Evolutionary conservation across 2,888 invertebrate genomes (phyloP).

Genomic region (Adelphocoris suturalis): DNA sequence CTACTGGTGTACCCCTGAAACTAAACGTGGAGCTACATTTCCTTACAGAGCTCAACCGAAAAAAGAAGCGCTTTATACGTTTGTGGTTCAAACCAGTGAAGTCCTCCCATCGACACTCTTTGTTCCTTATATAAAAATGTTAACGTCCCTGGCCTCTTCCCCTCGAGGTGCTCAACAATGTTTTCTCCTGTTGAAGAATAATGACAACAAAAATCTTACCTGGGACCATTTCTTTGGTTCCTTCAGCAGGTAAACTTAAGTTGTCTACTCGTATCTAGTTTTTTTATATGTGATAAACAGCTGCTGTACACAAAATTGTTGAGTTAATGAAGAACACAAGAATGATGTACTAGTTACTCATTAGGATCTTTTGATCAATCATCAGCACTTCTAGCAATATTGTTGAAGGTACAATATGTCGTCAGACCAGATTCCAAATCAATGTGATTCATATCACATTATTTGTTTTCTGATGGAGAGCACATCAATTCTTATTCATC

Average conservation of each 20-base stretch:
- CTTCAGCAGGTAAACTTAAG: conserved; percentile 81
- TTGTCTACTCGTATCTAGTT: background rate
- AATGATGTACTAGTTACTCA: background rate
- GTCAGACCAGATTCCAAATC: too few species aligned
- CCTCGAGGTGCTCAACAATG: conserved; percentile 88
- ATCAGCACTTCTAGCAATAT: too few species aligned
- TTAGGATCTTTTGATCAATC: too few species aligned
- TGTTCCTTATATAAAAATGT: conserved; percentile 92
- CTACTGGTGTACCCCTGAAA: conserved; percentile 88
- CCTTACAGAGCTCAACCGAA: conserved; percentile 78
- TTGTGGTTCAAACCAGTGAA: conserved; percentile 93
- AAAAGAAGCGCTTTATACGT: conserved; percentile 78
- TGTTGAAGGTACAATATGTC: too few species aligned
- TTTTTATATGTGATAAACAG: conserved; percentile 23
- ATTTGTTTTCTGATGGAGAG: too few species aligned
- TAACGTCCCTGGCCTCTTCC: conserved; percentile 89
- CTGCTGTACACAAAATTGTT: too few species aligned
- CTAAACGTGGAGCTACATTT: conserved; percentile 76
- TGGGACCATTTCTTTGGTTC: conserved; percentile 93
- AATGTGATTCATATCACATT: too few species aligned
- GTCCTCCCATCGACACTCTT: conserved; percentile 90
- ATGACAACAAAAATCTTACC: conserved; percentile 82
- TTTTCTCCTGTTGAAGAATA: conserved; percentile 87
- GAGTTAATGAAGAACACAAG: too few species aligned
- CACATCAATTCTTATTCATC: too few species aligned